Base-by-base conservation (phyloP, 2,113 vertebrate species). In the Trichomycterus rosablanca region DNA sequence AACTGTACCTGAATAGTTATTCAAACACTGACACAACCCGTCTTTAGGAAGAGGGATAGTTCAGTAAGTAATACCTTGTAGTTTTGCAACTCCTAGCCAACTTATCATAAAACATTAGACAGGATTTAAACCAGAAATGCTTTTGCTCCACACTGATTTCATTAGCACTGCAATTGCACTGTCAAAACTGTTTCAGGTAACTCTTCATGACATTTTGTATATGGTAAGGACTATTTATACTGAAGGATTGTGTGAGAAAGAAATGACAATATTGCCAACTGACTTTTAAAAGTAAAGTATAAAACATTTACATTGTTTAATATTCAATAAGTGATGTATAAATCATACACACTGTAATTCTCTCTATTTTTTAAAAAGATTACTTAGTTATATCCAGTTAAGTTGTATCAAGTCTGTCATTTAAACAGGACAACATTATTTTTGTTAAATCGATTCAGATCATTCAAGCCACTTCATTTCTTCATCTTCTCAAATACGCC, bases 401-500 rank as follows among this genome's bases (percentile, higher is more conserved):
- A n/a, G n/a, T n/a, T n/a, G n/a, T n/a, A n/a, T n/a, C n/a, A n/a
- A n/a, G n/a, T n/a, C n/a, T n/a, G n/a, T n/a, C n/a, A n/a, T n/a
- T n/a, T n/a, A n/a, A 37, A 37, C 6, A 7, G 52, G 22, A 5
- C 2, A 2, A 3, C 11, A 10, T 9, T 1, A n/a, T n/a, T 6
- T 8, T 23, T 9, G 52, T 20, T n/a, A 26, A 42, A 52, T 22
- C 23, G 16, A 43, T 62, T 50, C 59, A 30, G 18, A 4, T 40
- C 32, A 49, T 19, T 49, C 58, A 24, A 42, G 19, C 37, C 15
- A 14, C 1, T 43, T 67, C 53, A 68, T 62, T 59, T 56, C 1
- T 43, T 67, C 53, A 68, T 62, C 66, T 56, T 62, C 52, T 56
- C 35, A 68, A 62, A 43, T 56, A 68, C 8, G 66, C 66, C 42